Evolutionary conservation across 92 coral and sea anemone genomes (phyloP).

Genomic region (Parazoanthus atlanticus): DNA sequence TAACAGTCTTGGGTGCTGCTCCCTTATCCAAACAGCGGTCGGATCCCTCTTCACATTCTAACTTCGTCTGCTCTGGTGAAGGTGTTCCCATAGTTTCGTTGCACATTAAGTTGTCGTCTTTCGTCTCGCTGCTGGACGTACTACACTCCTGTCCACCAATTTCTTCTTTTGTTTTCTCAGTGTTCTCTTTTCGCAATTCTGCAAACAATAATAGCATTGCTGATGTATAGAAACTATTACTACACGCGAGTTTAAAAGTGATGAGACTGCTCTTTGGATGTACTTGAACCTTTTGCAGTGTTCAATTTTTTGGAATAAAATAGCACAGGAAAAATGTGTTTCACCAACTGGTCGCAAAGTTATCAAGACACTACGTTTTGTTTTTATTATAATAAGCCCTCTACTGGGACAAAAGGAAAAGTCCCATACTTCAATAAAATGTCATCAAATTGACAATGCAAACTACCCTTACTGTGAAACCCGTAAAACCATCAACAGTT

Average conservation of each 20-base stretch:
- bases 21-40: neutral
- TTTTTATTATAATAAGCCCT: no score
- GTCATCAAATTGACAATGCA: no score
- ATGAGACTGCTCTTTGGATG: no score
- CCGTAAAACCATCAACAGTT: no score
- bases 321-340: no score
- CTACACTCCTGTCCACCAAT: neutral
- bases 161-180: neutral
- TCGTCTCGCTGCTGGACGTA: neutral
- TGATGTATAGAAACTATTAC: neutral
- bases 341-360: no score
- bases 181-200: neutral
- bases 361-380: no score
- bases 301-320: no score
- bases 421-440: no score
- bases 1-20: neutral
- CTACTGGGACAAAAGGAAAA: no score
- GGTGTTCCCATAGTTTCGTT: conserved; percentile 46
- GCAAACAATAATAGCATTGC: neutral
- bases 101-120: conserved; percentile 56
- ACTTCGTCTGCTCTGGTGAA: conserved; percentile 35
- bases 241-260: neutral
- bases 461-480: no score
- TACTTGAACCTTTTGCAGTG: no score
- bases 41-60: conserved; percentile 24